Evolutionary conservation across 2,797 vertebrate genomes (phyloP).

Genomic region (Scleropages formosus): DNA sequence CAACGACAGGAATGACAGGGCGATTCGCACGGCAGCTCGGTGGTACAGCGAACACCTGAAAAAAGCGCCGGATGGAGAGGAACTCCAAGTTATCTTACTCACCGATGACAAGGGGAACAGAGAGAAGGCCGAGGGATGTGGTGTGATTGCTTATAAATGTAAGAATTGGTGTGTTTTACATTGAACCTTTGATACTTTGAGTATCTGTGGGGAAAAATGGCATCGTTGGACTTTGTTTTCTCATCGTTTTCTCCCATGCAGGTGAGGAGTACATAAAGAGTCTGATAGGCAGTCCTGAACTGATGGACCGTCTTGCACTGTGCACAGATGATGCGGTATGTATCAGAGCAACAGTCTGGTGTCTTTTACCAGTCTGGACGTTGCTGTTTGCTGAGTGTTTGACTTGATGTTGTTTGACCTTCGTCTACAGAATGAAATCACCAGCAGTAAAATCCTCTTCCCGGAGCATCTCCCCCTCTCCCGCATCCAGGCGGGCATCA

Average conservation of each 20-base stretch:
- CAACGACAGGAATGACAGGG: slow-evolving; percentile 92
- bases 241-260: slow-evolving; percentile 47
- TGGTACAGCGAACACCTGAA: slow-evolving; percentile 90
- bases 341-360: background rate
- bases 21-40: slow-evolving; percentile 83
- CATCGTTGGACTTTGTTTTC: too few species aligned
- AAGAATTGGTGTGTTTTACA: slow-evolving; percentile 39
- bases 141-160: slow-evolving; percentile 86
- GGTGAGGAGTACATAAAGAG: slow-evolving; percentile 95
- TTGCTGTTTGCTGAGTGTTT: background rate
- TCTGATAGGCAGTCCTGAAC: slow-evolving; percentile 85
- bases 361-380: background rate
- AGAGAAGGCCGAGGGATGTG: slow-evolving; percentile 80
- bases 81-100: slow-evolving; percentile 80
- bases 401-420: background rate
- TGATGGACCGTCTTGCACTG: slow-evolving; percentile 88
- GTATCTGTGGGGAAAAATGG: background rate
- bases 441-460: slow-evolving; percentile 82
- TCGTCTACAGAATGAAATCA: slow-evolving; percentile 78
- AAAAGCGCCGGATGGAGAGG: slow-evolving; percentile 47
- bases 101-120: slow-evolving; percentile 91
- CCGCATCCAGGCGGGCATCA: slow-evolving; percentile 89
- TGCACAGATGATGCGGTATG: slow-evolving; percentile 81
- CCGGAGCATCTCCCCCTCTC: slow-evolving; percentile 90
- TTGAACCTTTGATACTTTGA: background rate